phyloP scores from a whole-genome alignment of 2,797 vertebrate genomes.

The Myotis vivesi region DNA sequence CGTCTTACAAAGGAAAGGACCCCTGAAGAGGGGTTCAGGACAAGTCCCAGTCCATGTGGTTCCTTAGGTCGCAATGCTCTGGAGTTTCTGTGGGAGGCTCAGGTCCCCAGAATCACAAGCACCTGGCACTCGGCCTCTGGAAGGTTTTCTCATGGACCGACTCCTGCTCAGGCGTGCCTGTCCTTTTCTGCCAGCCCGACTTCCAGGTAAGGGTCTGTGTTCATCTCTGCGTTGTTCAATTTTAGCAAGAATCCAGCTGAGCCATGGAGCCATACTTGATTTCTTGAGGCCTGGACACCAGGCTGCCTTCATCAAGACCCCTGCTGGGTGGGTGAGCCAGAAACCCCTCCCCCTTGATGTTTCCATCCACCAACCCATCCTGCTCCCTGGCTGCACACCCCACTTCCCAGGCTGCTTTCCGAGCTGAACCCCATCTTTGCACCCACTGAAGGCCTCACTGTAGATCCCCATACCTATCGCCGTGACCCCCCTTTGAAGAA shows the following conservation, averaged over 20 bases:
- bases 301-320: background rate
- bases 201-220: background rate
- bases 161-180: background rate
- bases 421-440: background rate
- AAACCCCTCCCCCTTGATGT: background rate
- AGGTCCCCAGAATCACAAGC: background rate
- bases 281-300: background rate
- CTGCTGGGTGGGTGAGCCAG: background rate
- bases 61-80: background rate
- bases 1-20: background rate
- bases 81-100: background rate
- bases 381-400: background rate
- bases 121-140: background rate
- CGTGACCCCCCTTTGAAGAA: background rate
- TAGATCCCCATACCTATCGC: background rate
- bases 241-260: background rate
- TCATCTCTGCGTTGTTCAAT: background rate
- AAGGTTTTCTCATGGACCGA: background rate
- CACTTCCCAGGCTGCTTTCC: background rate
- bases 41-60: too few species aligned
- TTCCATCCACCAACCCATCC: background rate
- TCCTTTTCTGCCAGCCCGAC: background rate
- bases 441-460: background rate
- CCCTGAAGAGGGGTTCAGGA: background rate
- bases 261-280: background rate